Percentiles rank a stretch among this genome's conserved stretches.
These are phyloP conservation scores for Agrochola circellaris DNA, from an alignment of 2,888 invertebrate species.

Conservation along the genomic window DNA sequence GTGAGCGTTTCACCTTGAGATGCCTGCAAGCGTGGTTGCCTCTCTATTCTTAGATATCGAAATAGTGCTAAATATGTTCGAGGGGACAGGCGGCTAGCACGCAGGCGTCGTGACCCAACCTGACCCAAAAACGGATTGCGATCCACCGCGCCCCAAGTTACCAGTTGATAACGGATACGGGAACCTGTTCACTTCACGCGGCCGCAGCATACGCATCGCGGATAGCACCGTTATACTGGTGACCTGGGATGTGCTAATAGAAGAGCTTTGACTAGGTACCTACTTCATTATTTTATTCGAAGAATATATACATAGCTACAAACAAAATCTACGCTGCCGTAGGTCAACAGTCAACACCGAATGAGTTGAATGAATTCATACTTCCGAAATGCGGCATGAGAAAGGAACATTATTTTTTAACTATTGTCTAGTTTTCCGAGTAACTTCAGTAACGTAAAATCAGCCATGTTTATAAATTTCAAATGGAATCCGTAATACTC, in stretches of 20 bases:
- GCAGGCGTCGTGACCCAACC: conserved; percentile 90
- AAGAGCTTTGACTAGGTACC: conserved; percentile 19
- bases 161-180: conserved; percentile 86
- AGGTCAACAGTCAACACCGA: conserved; percentile 22
- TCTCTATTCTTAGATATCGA: conserved; percentile 86
- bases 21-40: conserved; percentile 81
- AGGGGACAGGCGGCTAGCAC: conserved; percentile 79
- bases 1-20: conserved; percentile 89
- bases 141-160: conserved; percentile 83
- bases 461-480: neutral
- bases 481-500: neutral
- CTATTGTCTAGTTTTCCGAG: neutral
- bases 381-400: neutral
- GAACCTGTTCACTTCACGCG: conserved; percentile 83
- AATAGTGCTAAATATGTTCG: conserved; percentile 82
- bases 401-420: neutral
- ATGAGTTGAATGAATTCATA: conserved; percentile 10
- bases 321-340: conserved; percentile 15
- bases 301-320: neutral
- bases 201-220: conserved; percentile 70
- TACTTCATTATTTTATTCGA: conserved; percentile 8
- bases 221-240: conserved; percentile 79
- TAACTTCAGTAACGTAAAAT: neutral
- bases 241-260: conserved; percentile 68
- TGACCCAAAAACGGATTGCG: conserved; percentile 88